A percentile compares a stretch with the other conserved stretches of the same genome.
Conservation (phyloP, 2,888 invertebrate species). For the Euphydryas editha region DNA sequence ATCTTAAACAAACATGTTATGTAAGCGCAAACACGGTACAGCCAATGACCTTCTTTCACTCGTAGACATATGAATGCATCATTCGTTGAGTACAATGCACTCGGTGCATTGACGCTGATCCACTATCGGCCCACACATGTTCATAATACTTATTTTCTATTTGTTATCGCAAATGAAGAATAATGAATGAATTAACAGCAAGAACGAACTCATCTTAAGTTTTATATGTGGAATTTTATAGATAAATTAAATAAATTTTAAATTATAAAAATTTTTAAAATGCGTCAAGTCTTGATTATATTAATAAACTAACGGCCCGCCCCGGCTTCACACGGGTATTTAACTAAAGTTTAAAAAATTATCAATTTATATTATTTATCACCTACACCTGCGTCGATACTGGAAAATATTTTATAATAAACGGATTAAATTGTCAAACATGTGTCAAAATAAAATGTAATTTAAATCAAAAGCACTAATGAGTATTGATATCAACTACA, state of each 20-base stretch:
- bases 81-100: slow-evolving; percentile 73
- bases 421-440: no score
- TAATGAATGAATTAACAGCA: slow-evolving; percentile 33
- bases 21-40: slow-evolving; percentile 68
- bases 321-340: no score
- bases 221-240: background rate
- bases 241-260: background rate
- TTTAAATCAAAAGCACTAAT: no score
- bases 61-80: slow-evolving; percentile 73
- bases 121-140: slow-evolving; percentile 73
- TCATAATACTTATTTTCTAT: slow-evolving; percentile 59
- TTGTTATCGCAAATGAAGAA: slow-evolving; percentile 59
- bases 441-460: no score
- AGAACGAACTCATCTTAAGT: slow-evolving; percentile 13
- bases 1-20: slow-evolving; percentile 68
- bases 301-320: no score
- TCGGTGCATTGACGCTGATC: slow-evolving; percentile 61
- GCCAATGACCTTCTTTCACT: slow-evolving; percentile 72
- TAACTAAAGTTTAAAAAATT: no score
- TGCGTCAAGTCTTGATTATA: no score
- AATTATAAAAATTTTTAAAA: no score
- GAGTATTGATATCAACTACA: no score
- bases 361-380: no score
- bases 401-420: no score
- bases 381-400: no score